Percentiles rank a stretch among this genome's conserved stretches.
Conservation (phyloP, 1,140 invertebrate species). For the Ips typographus region DNA sequence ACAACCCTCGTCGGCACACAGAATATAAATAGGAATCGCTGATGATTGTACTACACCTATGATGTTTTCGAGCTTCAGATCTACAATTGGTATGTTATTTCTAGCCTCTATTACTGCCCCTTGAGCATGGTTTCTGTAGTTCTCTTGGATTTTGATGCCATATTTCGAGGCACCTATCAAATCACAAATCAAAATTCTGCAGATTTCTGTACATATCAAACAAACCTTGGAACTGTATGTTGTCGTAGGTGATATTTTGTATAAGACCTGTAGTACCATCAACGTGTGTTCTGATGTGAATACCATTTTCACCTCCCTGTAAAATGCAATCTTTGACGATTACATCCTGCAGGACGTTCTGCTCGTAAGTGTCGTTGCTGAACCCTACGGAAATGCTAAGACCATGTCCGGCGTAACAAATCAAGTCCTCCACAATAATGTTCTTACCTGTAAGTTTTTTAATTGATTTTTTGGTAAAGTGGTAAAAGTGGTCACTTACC, state of each 20-base stretch:
- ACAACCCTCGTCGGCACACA: too few species aligned
- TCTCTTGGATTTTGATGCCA: conserved; percentile 18
- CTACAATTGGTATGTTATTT: conserved; percentile 18
- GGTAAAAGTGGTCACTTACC: neutral
- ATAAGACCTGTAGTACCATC: conserved; percentile 10
- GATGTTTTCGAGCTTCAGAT: conserved; percentile 7
- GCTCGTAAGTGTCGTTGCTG: conserved; percentile 5
- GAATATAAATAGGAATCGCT: conserved; percentile 9
- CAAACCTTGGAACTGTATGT: neutral
- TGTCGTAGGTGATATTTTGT: conserved; percentile 6
- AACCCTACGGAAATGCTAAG: conserved; percentile 18
- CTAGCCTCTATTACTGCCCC: conserved; percentile 1
- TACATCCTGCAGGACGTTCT: conserved; percentile 7
- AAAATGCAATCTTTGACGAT: conserved; percentile 4
- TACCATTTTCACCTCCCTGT: conserved; percentile 6
- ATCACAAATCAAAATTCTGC: neutral
- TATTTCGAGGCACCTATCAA: conserved; percentile 8
- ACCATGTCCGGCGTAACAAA: conserved; percentile 10
- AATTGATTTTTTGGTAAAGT: neutral
- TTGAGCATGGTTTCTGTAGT: conserved; percentile 15
- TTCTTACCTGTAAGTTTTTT: conserved; percentile 9
- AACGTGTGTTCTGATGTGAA: conserved; percentile 20
- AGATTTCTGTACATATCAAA: too few species aligned
- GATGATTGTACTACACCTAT: neutral
- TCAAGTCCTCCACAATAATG: conserved; percentile 2